These are phyloP conservation scores for Stegodyphus mimosarum DNA, from an alignment of 1,140 invertebrate species.

Conservation along the genomic window DNA sequence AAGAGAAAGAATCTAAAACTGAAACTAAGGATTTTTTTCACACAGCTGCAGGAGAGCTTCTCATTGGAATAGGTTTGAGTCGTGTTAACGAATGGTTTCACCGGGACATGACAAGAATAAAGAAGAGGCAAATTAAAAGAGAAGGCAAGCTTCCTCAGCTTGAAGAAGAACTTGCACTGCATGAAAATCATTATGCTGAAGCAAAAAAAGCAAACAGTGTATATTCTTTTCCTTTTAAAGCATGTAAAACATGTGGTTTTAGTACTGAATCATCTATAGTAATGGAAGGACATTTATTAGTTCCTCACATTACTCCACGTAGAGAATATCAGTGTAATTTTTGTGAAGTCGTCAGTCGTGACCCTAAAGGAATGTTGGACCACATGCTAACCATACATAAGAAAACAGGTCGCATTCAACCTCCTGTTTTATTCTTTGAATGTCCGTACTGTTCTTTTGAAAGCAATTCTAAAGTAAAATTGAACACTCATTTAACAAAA, in stretches of 20 bases:
- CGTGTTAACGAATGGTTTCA: conserved; percentile 94
- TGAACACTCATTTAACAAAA: conserved; percentile 86
- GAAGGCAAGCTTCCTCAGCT: conserved; percentile 76
- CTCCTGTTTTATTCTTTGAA: conserved; percentile 87
- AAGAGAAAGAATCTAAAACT: conserved; percentile 54
- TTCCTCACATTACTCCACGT: conserved; percentile 87
- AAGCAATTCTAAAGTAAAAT: conserved; percentile 92
- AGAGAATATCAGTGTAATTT: conserved; percentile 80
- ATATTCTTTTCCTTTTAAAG: conserved; percentile 81
- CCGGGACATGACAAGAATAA: conserved; percentile 86
- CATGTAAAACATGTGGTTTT: conserved; percentile 92
- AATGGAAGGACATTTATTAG: conserved; percentile 90
- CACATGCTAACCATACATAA: conserved; percentile 93
- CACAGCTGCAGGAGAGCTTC: conserved; percentile 88
- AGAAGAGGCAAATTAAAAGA: conserved; percentile 79
- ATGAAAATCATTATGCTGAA: conserved; percentile 80
- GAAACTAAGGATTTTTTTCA: conserved; percentile 76
- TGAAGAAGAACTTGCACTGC: conserved; percentile 85
- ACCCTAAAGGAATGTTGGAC: conserved; percentile 86
- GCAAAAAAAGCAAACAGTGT: conserved; percentile 77
- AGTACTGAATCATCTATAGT: conserved; percentile 89
- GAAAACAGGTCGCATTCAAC: conserved; percentile 82
- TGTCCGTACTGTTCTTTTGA: conserved; percentile 95
- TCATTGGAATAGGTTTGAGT: conserved; percentile 90
- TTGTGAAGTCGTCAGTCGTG: conserved; percentile 83